Base-by-base conservation (phyloP, 23 tunicate genomes). In the Clavelina lepadiformis region DNA sequence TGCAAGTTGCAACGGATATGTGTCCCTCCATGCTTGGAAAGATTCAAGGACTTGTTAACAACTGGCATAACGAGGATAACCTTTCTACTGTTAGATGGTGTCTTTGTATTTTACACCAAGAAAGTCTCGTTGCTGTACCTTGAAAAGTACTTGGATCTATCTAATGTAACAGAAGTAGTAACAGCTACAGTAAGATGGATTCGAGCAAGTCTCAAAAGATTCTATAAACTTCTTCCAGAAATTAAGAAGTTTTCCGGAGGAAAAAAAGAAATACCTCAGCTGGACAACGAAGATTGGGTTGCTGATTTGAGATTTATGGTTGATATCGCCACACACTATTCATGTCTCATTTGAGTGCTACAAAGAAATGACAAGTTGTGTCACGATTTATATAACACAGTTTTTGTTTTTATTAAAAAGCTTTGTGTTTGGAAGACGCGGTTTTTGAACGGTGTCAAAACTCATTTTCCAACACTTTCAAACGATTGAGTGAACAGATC, bases 51-150 rank as follows among this genome's bases (percentile, higher is more conserved):
- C 75, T 69, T 36, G 29, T 69, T 24, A 69, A 69, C 27, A 69
- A 69, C 26, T 69, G 75, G 75, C 75, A 69, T 8, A 37, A 69
- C 11, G 49, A 41, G 15, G 49, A 69, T 69, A 58, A 29, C 35
- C 75, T 57, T 57, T 69, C 69, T 69, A 8, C 69, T 19, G 69
- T 69, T 69, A 69, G 22, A 69, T 54, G 69, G 69, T 69, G 57
- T 69, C 75, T 7, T 28, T 69, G 75, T 24, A 57, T 69, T 69
- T 69, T 57, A 57, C 69, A 69, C 37, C 69, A 69, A 69, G 69
- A 57, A 69, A 57, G 69, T 57, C 70, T 69, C 38, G 75, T 69
- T 69, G 75, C 69, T 58, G n/a, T n/a, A n/a, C n/a, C n/a, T n/a
- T n/a, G n/a, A n/a, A n/a, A 54, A 69, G 75, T 57, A 69, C 15